phyloP scores from a whole-genome alignment of 2,113 vertebrate genomes.

The Sorex fumeus region DNA sequence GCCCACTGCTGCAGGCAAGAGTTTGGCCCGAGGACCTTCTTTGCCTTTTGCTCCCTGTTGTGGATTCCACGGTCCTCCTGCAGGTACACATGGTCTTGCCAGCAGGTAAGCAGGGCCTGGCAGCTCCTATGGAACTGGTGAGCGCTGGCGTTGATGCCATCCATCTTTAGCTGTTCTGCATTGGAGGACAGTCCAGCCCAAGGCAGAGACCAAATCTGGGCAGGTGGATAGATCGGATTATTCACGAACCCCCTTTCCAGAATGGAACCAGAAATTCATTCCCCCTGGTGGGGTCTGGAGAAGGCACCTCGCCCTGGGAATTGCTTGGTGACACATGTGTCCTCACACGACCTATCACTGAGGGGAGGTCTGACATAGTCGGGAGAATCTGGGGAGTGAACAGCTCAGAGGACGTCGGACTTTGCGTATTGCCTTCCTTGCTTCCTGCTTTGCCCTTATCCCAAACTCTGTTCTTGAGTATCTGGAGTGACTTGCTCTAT shows the following conservation, averaged over 20 bases:
- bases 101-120: not conserved
- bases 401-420: not conserved
- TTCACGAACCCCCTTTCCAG: not conserved
- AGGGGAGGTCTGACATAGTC: not conserved
- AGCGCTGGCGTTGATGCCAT: not conserved
- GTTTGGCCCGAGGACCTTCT: not conserved
- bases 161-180: not conserved
- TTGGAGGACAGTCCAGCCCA: not conserved
- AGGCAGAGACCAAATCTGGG: not conserved
- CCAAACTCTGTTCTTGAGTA: not conserved
- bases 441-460: not conserved
- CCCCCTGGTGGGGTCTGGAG: not conserved
- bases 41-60: not conserved
- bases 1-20: not conserved
- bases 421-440: not conserved
- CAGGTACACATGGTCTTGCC: slow-evolving; percentile 15
- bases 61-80: slow-evolving; percentile 26
- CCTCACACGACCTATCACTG: not conserved
- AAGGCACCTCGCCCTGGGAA: not conserved
- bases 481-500: slow-evolving; percentile 6
- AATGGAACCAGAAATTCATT: not conserved
- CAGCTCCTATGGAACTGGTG: not conserved
- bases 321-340: not conserved
- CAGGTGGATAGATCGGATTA: not conserved
- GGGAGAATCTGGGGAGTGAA: not conserved